These are phyloP conservation scores for Xanthorhoe spadicearia DNA, from an alignment of 2,888 invertebrate genomes.

Conservation along the genomic window DNA sequence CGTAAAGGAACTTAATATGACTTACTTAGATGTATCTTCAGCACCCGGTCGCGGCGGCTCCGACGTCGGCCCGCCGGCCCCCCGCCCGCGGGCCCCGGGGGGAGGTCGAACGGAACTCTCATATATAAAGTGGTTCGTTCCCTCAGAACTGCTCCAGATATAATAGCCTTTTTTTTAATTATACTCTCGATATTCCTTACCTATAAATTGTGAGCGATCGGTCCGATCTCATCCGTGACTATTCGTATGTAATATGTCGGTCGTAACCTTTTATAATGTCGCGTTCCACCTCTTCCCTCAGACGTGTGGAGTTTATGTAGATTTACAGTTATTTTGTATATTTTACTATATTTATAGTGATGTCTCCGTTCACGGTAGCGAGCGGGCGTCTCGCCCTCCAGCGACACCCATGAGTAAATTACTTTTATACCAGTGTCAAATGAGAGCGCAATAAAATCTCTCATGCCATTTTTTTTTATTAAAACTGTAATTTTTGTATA, in stretches of 20 bases:
- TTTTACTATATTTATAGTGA: slow-evolving; percentile 32
- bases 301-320: slow-evolving; percentile 45
- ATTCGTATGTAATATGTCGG: background rate
- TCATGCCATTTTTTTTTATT: slow-evolving; percentile 44
- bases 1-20: slow-evolving; percentile 8
- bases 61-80: background rate
- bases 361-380: slow-evolving; percentile 18
- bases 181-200: background rate
- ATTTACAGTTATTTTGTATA: slow-evolving; percentile 44
- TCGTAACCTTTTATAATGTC: background rate
- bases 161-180: background rate
- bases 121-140: background rate
- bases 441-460: slow-evolving; percentile 45
- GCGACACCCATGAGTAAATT: slow-evolving; percentile 19
- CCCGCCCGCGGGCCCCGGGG: background rate
- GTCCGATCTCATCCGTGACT: too few species aligned
- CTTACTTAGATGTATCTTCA: background rate
- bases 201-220: background rate
- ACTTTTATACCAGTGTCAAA: slow-evolving; percentile 37
- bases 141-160: background rate
- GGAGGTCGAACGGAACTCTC: background rate
- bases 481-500: slow-evolving; percentile 43
- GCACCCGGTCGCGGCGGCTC: background rate
- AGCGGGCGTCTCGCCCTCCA: background rate
- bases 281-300: slow-evolving; percentile 17